Conservation (phyloP, 2,888 invertebrate species). For the Rhagophthalmus giganteus region DNA sequence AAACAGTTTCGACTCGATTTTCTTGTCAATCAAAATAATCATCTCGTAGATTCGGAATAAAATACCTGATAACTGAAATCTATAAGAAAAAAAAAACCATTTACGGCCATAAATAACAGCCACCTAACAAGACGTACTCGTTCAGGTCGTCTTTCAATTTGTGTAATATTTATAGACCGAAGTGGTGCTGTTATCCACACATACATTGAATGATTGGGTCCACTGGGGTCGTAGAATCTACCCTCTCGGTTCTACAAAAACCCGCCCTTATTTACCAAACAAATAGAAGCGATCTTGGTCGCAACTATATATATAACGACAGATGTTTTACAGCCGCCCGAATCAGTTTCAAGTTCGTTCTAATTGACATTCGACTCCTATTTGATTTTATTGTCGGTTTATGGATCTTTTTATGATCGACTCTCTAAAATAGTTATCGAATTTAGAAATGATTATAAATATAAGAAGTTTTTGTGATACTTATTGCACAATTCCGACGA, state of each 20-base stretch:
- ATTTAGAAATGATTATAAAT: too few relatives aligned
- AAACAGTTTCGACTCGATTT: too few relatives aligned
- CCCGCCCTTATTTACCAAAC: slow-evolving; percentile 34
- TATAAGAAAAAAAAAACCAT: background rate
- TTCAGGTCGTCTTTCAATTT: slow-evolving; percentile 37
- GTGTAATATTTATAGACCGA: slow-evolving; percentile 38
- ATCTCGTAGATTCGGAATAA: too few relatives aligned
- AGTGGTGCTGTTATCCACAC: slow-evolving; percentile 29
- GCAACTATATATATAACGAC: slow-evolving; percentile 16
- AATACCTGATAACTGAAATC: too few relatives aligned
- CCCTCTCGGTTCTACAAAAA: slow-evolving; percentile 26
- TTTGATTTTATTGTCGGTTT: slow-evolving; percentile 31
- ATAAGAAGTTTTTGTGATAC: too few relatives aligned
- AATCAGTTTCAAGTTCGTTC: slow-evolving; percentile 28
- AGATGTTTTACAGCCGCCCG: slow-evolving; percentile 29
- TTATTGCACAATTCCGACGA: too few relatives aligned
- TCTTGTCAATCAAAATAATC: too few relatives aligned
- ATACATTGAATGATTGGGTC: slow-evolving; percentile 32
- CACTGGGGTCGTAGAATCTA: slow-evolving; percentile 29
- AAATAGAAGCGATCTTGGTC: slow-evolving; percentile 27
- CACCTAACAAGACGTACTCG: slow-evolving; percentile 15
- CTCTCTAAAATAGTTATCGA: too few relatives aligned
- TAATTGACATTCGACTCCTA: slow-evolving; percentile 32
- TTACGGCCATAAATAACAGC: slow-evolving; percentile 6
- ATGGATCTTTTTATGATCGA: slow-evolving; percentile 17